phyloP scores from a whole-genome alignment of 1,140 invertebrate species.

The Macrotrachela quadricornifera region DNA sequence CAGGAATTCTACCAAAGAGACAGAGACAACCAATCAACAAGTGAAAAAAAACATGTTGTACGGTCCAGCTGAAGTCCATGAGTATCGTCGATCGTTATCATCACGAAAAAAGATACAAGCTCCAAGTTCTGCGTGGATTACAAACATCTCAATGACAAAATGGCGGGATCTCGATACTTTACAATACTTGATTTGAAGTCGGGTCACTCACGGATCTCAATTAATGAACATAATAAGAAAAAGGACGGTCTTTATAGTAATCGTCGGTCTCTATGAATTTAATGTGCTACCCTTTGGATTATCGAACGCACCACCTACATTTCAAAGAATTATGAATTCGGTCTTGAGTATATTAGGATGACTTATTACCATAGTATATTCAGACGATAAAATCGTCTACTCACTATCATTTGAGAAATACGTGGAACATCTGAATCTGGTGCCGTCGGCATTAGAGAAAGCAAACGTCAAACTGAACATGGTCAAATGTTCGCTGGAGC shows the following conservation, averaged over 20 bases:
- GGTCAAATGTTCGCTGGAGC: slow-evolving; percentile 6
- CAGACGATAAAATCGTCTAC: slow-evolving; percentile 1
- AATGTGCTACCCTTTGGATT: slow-evolving; percentile 7
- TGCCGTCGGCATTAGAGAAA: slow-evolving; percentile 2
- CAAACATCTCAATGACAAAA: slow-evolving; percentile 10
- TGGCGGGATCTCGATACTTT: slow-evolving; percentile 1
- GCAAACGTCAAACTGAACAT: background rate
- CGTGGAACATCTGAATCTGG: background rate
- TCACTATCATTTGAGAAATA: background rate
- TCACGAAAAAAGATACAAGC: slow-evolving; percentile 31
- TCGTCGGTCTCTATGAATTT: slow-evolving; percentile 5
- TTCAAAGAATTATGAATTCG: no score
- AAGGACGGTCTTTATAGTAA: slow-evolving; percentile 9
- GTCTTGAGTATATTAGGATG: no score
- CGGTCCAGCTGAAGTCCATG: slow-evolving; percentile 3
- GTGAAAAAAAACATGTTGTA: no score
- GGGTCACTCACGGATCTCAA: background rate
- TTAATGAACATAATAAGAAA: background rate
- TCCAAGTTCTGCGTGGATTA: slow-evolving; percentile 13
- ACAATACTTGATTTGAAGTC: background rate
- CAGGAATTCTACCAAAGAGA: no score
- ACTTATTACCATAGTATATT: no score
- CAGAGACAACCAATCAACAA: no score
- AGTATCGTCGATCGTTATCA: slow-evolving; percentile 26
- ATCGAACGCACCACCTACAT: slow-evolving; percentile 8